Evolutionary conservation across 2,888 invertebrate species (phyloP).

Genomic region (Phaonia tiefii): DNA sequence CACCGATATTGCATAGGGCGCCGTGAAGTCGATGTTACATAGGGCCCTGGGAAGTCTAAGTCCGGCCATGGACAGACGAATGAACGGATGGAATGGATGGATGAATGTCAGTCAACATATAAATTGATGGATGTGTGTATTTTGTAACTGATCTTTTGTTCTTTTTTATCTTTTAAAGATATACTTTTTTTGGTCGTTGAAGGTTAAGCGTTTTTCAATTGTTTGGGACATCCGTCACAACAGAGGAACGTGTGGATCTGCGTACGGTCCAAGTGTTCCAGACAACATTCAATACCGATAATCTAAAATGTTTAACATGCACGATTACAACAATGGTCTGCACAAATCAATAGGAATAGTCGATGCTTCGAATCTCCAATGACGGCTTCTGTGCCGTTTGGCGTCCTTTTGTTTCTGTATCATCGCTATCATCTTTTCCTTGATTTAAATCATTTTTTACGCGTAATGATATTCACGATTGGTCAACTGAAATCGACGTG

Average conservation of each 20-base stretch:
- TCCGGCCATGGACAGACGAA: conserved; percentile 28
- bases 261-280: conserved; percentile 11
- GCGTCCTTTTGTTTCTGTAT: neutral
- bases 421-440: conserved; percentile 43
- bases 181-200: conserved; percentile 4
- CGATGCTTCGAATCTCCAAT: neutral
- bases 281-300: conserved; percentile 60
- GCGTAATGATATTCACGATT: conserved; percentile 62
- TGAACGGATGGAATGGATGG: conserved; percentile 36
- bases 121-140: conserved; percentile 53
- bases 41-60: too few relatives aligned
- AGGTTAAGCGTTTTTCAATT: conserved; percentile 44
- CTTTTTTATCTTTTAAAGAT: neutral
- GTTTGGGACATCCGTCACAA: conserved; percentile 36
- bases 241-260: neutral
- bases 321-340: conserved; percentile 55
- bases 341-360: neutral
- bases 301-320: conserved; percentile 64
- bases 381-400: conserved; percentile 26
- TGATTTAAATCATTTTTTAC: conserved; percentile 63
- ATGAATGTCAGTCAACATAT: conserved; percentile 54
- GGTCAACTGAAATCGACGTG: conserved; percentile 15
- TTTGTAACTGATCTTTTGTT: conserved; percentile 17
- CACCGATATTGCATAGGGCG: too few relatives aligned
- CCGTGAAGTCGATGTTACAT: too few relatives aligned